Conservation (phyloP, 1,140 invertebrate genomes). For the Hycleus phaleratus region DNA sequence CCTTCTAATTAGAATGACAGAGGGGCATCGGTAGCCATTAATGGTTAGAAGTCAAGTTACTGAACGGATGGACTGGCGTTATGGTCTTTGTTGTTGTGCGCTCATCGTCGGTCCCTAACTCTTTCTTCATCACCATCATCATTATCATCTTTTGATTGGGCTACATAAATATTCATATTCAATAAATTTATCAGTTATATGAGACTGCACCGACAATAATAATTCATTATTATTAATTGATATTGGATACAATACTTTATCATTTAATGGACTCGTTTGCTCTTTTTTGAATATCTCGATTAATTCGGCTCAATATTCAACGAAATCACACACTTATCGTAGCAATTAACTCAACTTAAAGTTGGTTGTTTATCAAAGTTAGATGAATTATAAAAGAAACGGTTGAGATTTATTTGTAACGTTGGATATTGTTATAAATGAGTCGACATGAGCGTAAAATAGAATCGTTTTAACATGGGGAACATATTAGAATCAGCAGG, state of each 20-base stretch:
- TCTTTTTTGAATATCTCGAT: too few relatives aligned
- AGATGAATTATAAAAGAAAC: too few relatives aligned
- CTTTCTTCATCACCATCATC: too few relatives aligned
- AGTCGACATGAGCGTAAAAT: conserved; percentile 2
- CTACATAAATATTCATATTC: conserved; percentile 12
- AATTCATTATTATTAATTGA: conserved; percentile 15
- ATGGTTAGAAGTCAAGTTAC: not conserved
- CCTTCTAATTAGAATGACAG: conserved; percentile 16
- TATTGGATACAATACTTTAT: conserved; percentile 6
- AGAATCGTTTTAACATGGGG: conserved; percentile 12
- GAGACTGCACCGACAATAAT: not conserved
- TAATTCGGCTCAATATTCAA: too few relatives aligned
- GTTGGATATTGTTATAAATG: conserved; percentile 1
- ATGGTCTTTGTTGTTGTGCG: conserved; percentile 4
- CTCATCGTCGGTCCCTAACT: not conserved
- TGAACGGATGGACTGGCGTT: not conserved
- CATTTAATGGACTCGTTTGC: conserved; percentile 8
- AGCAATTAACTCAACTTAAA: too few relatives aligned
- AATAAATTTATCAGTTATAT: conserved; percentile 9
- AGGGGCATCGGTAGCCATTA: conserved; percentile 6
- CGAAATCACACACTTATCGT: too few relatives aligned
- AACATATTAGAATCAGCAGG: conserved; percentile 23
- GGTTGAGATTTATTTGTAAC: too few relatives aligned
- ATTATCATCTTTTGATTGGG: not conserved
- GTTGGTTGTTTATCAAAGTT: too few relatives aligned